Base-by-base conservation (phyloP, 2,113 vertebrate genomes). In the Cygnus atratus region DNA sequence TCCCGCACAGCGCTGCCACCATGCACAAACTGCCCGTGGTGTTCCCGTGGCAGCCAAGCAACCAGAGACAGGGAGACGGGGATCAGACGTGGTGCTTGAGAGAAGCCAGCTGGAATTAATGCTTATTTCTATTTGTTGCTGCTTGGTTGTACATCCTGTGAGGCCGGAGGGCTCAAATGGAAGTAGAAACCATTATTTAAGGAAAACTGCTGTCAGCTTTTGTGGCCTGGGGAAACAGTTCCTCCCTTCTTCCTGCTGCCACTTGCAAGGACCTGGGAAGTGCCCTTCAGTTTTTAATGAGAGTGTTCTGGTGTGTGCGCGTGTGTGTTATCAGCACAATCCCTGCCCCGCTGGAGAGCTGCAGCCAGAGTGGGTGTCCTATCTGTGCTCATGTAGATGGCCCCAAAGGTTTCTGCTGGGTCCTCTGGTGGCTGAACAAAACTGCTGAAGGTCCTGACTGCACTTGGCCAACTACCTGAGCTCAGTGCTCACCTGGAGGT, bases 181-280 rank as follows among this genome's bases (percentile, higher is more conserved):
- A 92, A 92, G 28, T 70, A 72, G 84, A 87, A 92, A 80, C 79
- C 78, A 61, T 79, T 93, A 88, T 83, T 94, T 80, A 66, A 88
- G 57, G 74, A 50, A 61, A 85, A 72, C 41, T 76, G 68, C 72
- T 0, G 1, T 88, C 76, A 90, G 63, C 82, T 75, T 78, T 58
- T 2, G 10, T 95, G 91, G 46, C 90, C 91, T 58, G 33, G 33
- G 74, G 96, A 91, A 71, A 91, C 31, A 43, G 67, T 79, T 79
- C 84, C 63, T 79, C 0, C 4, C 33, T 19, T 92, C 44, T 62
- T 92, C 78, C 68, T 78, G 65, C 67, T 77, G 54, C 29, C 63
- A 59, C 77, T 22, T 65, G 25, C 18, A 70, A 77, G 71, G 50
- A 81, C 31, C n/a, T 43, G 83, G 44, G 46, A 91, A 87, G 31